Evolutionary conservation across 1,140 invertebrate genomes (phyloP), one percentile per base, ranked within the genome.

Genomic region (Argopecten irradians): DNA sequence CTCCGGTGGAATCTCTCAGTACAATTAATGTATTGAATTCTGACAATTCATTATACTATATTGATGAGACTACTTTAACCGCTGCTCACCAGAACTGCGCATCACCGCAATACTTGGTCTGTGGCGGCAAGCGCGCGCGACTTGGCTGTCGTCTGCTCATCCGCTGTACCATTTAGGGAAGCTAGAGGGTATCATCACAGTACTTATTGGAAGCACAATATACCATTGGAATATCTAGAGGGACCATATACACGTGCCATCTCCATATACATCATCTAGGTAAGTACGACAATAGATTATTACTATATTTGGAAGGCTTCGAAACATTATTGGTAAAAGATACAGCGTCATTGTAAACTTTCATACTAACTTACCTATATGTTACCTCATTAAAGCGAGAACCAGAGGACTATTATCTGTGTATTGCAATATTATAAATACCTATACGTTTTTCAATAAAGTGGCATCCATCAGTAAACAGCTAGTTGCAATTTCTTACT

Each of bases 11-110:
- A 71, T 71, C 55, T 28, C n/a, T 71, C 55, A 71, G 28, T 71
- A 71, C 55, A 71, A 71, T 71, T 71, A 71, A 71, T 71, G 55
- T 71, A 71, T 71, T 71, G 55, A 71, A 16, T 71, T 71, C 55
- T 71, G 55, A 71, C 55, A 71, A 71, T 71, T 71, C 55, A 71
- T 71, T 71, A 71, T 71, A 71, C 55, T n/a, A 71, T 71, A 71
- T 71, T 71, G 55, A 71, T 71, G 55, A 71, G 55, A 22, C 55
- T 71, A 71, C 55, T 71, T 71, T 71, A 71, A 71, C 55, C 28
- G 55, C 55, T 71, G 55, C 55, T 71, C 55, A n/a, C 22, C 28
- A 28, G 55, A 71, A 71, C 55, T 71, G 55, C 55, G 55, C 55
- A 71, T 71, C 55, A 71, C 55, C 55, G 28, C 55, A 28, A 71